Evolutionary conservation across 2,888 invertebrate species (phyloP), one percentile per base, ranked within the genome.

Genomic region (Drosophila atripex): DNA sequence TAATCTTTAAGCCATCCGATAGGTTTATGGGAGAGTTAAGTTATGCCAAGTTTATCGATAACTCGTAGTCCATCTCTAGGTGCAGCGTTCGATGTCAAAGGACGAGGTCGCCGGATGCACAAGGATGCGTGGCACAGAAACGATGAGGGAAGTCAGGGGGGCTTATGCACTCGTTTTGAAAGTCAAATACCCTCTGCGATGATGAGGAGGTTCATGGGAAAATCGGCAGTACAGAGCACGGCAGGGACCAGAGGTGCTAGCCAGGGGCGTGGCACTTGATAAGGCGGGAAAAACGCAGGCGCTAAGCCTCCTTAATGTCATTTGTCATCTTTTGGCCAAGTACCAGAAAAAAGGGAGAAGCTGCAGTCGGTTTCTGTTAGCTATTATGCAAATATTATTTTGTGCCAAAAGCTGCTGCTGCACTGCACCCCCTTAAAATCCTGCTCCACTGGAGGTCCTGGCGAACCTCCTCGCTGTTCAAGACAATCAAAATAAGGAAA

Each of bases 351-450:
- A 46, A 12, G 30, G 14, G 7, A 16, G 39, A 16, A 45, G 60
- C 74, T 83, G 66, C 84, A 72, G 76, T 70, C 71, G 65, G 78
- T n/a, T 78, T 85, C 85, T 63, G 73, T 75, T 78, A 74, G 65
- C 64, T 70, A 78, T 85, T 87, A 87, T 87, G 82, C 79, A 82
- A 87, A 82, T 87, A 76, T 85, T 82, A 78, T 87, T 87, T 85
- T 50, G 72, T 73, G 71, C 80, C 69, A 75, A 75, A 71, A 66
- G 68, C 64, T 47, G 66, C 11, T 7, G 7, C n/a, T 7, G 7
- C 14, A n/a, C n/a, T 7, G 7, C 35, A n/a, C n/a, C 35, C 28
- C 28, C 9, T 28, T 28, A 1, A 28, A 28, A 12, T 32, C 32
- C 32, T 32, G 5, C 32, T 32, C 35, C n/a, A 7, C 35, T n/a